Evolutionary conservation across 2,888 invertebrate species (phyloP).

Genomic region (Arctia plantaginis): DNA sequence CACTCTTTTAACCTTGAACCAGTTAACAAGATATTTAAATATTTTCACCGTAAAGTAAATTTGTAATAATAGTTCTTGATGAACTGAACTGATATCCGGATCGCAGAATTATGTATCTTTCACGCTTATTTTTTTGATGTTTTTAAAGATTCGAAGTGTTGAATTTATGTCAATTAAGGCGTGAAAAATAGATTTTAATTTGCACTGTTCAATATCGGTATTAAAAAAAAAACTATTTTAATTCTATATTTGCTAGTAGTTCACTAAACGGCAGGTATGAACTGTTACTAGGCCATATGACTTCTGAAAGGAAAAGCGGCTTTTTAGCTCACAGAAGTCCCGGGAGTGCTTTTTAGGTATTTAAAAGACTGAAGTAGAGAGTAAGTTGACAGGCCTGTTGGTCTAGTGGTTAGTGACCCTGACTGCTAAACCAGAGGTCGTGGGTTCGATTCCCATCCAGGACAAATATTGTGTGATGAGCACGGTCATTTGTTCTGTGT

Average conservation of each 20-base stretch:
- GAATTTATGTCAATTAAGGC: constrained; percentile 8
- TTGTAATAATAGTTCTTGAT: constrained; percentile 25
- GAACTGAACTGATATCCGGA: constrained; percentile 31
- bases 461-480: too few relatives aligned
- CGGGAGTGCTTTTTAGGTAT: too few relatives aligned
- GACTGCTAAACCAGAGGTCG: too few relatives aligned
- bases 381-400: too few relatives aligned
- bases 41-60: constrained; percentile 41
- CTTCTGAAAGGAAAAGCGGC: too few relatives aligned
- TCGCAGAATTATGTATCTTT: constrained; percentile 26
- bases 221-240: background rate
- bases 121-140: constrained; percentile 25
- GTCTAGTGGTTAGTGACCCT: too few relatives aligned
- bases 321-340: too few relatives aligned
- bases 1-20: background rate
- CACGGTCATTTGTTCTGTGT: too few relatives aligned
- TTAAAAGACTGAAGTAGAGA: too few relatives aligned
- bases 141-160: constrained; percentile 11
- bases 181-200: constrained; percentile 2
- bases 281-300: background rate
- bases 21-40: constrained; percentile 35
- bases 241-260: background rate
- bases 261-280: background rate
- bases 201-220: background rate
- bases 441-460: too few relatives aligned